Evolutionary conservation across 2,797 vertebrate genomes (phyloP).

Genomic region (Tamandua tetradactyla): DNA sequence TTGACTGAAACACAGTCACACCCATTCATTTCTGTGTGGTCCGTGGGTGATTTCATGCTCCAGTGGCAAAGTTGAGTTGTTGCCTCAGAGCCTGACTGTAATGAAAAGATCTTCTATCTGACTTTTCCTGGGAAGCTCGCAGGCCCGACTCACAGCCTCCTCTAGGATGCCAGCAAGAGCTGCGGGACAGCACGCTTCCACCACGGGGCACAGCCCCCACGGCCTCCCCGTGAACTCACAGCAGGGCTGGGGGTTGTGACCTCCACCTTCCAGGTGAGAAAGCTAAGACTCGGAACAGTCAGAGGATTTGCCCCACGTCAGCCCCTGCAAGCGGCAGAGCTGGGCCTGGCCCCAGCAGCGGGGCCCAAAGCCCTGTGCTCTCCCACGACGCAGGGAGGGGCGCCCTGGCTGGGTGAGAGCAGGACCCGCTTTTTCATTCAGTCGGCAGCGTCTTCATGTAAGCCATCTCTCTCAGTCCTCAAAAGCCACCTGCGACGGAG

Average conservation of each 20-base stretch:
- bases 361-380: no score
- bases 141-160: background rate
- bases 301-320: rapidly evolving
- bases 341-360: rapidly evolving
- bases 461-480: background rate
- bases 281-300: no score
- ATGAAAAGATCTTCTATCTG: background rate
- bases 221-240: rapidly evolving
- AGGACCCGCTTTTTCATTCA: no score
- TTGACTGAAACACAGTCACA: background rate
- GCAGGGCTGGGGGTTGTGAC: rapidly evolving
- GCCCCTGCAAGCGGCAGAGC: background rate
- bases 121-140: background rate
- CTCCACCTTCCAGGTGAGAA: no score
- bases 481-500: background rate
- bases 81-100: no score
- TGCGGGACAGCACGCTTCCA: rapidly evolving
- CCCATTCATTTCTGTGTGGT: no score
- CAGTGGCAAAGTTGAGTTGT: rapidly evolving
- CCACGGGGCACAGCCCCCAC: background rate
- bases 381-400: no score
- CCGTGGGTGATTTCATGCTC: rapidly evolving
- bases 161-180: background rate
- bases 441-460: background rate
- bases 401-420: rapidly evolving